Base-by-base conservation (phyloP, 1,140 invertebrate species). In the Drosophila bocqueti region DNA sequence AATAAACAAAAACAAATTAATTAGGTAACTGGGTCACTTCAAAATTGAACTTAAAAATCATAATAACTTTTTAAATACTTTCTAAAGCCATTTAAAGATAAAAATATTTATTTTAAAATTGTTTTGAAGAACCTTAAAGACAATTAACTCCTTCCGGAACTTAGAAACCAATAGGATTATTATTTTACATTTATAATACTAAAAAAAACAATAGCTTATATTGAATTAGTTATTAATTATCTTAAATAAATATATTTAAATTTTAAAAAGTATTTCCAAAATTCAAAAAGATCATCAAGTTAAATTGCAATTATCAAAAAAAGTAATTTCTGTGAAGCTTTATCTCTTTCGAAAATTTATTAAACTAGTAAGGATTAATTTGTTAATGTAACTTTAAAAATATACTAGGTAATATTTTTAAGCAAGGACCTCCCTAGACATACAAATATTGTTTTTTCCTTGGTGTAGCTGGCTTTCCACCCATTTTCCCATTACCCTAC, bases 391-490 rank as follows among this genome's bases (percentile, higher is more conserved):
- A 46, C 10, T 7, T 13, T 24, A 13, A 7, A 16, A 16, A 29
- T 9, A 49, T 10, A 43, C 10, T 8, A 0, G 24, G 24, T 3
- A 24, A 5, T 50, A 1, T n/a, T n/a, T 11, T 50, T n/a, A 50
- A 29, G 9, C n/a, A 10, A 6, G 4, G 29, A 24, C 24, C 24
- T 29, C 1, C 26, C 10, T 18, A 9, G 9, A 18, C 9, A 6
- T 34, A 13, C 4, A 6, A 18, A 13, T 36, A 11, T 15, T 8
- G 0, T 13, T 13, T 36, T 65, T 66, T 63, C 13, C 9, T 1
- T 26, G 47, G 40, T 71, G 68, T 72, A 69, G 13, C 54, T 57
- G 21, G 54, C 36, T n/a, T 40, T 16, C 21, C 54, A 57, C 15
- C 54, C 36, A 40, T 40, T 57, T 26, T n/a, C 36, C 43, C 40